phyloP scores from a whole-genome alignment of 2,113 vertebrate species.

The Pseudorhombus dupliciocellatus region DNA sequence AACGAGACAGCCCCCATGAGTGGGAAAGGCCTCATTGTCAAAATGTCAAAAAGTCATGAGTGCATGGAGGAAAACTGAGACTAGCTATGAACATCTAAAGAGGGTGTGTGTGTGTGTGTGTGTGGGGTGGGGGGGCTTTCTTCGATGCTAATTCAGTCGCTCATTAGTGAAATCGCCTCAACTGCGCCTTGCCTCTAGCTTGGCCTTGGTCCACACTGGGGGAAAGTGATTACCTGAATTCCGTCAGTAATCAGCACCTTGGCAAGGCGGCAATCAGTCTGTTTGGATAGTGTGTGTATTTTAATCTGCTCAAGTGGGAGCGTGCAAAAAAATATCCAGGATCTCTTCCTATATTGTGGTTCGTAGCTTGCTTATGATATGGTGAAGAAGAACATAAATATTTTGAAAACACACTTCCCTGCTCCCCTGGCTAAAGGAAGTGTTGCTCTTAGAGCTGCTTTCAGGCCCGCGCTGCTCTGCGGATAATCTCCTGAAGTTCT shows the following conservation, averaged over 20 bases:
- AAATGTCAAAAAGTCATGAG: constrained; percentile 65
- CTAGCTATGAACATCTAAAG: constrained; percentile 48
- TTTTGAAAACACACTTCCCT: constrained; percentile 20
- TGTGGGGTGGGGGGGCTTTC: constrained; percentile 33
- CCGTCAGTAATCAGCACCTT: constrained; percentile 67
- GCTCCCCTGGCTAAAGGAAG: constrained; percentile 32
- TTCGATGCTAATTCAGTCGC: constrained; percentile 60
- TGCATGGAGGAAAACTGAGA: constrained; percentile 24
- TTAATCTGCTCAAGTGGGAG: constrained; percentile 37
- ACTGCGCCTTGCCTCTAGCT: constrained; percentile 56
- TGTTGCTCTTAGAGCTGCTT: background rate
- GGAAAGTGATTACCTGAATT: constrained; percentile 64
- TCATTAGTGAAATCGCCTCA: constrained; percentile 63
- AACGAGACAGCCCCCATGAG: constrained; percentile 54
- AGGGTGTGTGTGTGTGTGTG: background rate
- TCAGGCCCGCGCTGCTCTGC: too few relatives aligned
- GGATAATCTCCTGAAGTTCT: too few relatives aligned
- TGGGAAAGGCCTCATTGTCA: constrained; percentile 62
- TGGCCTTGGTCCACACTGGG: constrained; percentile 57
- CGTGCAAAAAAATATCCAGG: constrained; percentile 20
- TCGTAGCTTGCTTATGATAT: background rate
- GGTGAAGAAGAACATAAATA: background rate
- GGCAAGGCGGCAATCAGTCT: constrained; percentile 68
- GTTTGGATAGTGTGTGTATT: constrained; percentile 56
- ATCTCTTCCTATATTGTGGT: background rate